These are phyloP conservation scores for Halichondria panicea DNA, from an alignment of 37 sponge, comb jelly and placozoan species.

Conservation along the genomic window DNA sequence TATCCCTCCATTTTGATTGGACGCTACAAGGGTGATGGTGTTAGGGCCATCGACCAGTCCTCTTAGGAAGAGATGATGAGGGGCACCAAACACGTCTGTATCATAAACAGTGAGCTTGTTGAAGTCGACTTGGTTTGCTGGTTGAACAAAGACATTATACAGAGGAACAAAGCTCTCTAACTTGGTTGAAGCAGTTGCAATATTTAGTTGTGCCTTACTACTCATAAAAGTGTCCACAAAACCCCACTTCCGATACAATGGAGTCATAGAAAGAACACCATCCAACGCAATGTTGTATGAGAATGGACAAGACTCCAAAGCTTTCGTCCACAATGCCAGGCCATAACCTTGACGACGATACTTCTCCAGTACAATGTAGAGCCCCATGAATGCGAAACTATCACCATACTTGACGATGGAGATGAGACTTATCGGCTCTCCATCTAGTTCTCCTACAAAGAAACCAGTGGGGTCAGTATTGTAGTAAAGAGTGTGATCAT, in stretches of 20 bases:
- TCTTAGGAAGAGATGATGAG: neutral
- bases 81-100: slow-evolving; percentile 6
- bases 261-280: neutral
- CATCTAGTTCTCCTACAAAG: slow-evolving; percentile 39
- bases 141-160: neutral
- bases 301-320: neutral
- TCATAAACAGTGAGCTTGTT: slow-evolving; percentile 19
- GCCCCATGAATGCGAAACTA: slow-evolving; percentile 2
- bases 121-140: neutral
- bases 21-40: slow-evolving; percentile 4
- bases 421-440: slow-evolving; percentile 10
- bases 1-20: slow-evolving; percentile 3
- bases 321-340: neutral
- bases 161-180: neutral
- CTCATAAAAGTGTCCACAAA: neutral
- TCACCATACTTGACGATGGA: neutral
- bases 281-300: slow-evolving; percentile 6
- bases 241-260: slow-evolving; percentile 8
- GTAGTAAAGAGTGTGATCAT: neutral
- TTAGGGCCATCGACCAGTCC: neutral
- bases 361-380: slow-evolving; percentile 8
- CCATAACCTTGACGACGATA: slow-evolving; percentile 34
- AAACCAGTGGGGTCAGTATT: slow-evolving; percentile 1
- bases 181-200: neutral
- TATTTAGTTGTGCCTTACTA: neutral